A percentile compares a stretch with the other conserved stretches of the same genome.
phyloP scores from a whole-genome alignment of 2,113 vertebrate species.

The Cyprinodon tularosa region DNA sequence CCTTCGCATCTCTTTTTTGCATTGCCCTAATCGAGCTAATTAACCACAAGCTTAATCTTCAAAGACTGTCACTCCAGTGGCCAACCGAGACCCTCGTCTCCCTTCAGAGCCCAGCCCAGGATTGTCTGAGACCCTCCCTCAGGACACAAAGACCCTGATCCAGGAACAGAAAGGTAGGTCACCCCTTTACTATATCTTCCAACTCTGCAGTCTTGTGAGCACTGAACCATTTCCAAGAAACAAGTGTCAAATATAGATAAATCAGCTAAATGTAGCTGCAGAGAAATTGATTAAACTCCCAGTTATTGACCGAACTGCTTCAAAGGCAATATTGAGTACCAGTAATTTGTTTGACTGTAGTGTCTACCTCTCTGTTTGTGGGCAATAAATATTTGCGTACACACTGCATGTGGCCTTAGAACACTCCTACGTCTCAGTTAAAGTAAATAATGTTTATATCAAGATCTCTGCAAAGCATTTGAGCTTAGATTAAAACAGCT shows the following conservation, averaged over 20 bases:
- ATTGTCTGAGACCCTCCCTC: constrained; percentile 69
- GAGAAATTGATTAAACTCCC: constrained; percentile 51
- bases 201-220: constrained; percentile 37
- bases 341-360: constrained; percentile 60
- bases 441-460: constrained; percentile 20
- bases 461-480: constrained; percentile 35
- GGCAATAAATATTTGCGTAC: constrained; percentile 35
- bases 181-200: constrained; percentile 28
- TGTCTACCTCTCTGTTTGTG: constrained; percentile 26
- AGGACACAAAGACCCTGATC: constrained; percentile 67
- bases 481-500: constrained; percentile 20
- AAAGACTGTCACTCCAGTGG: constrained; percentile 68
- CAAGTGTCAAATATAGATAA: constrained; percentile 33
- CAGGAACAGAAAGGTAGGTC: constrained; percentile 71
- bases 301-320: constrained; percentile 25
- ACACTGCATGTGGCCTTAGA: constrained; percentile 12
- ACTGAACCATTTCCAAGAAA: constrained; percentile 58
- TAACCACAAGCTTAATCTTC: constrained; percentile 78
- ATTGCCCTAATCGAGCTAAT: constrained; percentile 79
- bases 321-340: constrained; percentile 39
- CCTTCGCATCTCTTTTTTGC: constrained; percentile 73
- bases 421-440: constrained; percentile 41
- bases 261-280: constrained; percentile 62
- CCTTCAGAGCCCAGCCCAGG: constrained; percentile 64
- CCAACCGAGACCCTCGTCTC: constrained; percentile 65